Base-by-base conservation (phyloP, 1,140 invertebrate genomes). In the Anagrus nilaparvatae region DNA sequence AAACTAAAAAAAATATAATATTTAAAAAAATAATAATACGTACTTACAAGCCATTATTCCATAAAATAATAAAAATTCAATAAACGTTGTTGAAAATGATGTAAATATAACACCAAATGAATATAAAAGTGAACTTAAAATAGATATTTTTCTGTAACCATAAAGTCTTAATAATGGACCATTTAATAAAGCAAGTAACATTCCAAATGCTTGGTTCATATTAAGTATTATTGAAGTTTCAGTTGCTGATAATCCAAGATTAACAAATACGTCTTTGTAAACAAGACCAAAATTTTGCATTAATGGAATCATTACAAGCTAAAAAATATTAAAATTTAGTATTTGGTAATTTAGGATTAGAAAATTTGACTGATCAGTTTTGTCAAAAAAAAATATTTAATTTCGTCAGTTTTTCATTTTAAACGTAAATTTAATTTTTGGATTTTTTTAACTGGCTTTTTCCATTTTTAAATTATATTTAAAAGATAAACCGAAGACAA, bases 271-370 rank as follows among this genome's bases (percentile, higher is more conserved):
- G 40, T 77, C 69, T 32, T 76, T 75, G 43, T 76, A 81, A 14
- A 82, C 56, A 19, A 83, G 65, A 3, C 76, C 77, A 44, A 82
- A 82, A 5, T 74, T 75, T 46, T 78, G 69, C 33, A 76, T 65
- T 3, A 76, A 56, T 0, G 76, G 75, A 16, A 77, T 63, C 25
- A 71, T 65, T 5, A 76, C 63, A 5, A 76, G 55, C 81, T 77
- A 54, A 17, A 55, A 43, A 47, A 40, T 24, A 29, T n/a, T n/a
- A n/a, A n/a, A n/a, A n/a, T n/a, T n/a, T n/a, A n/a, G n/a, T n/a
- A n/a, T n/a, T n/a, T n/a, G n/a, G n/a, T n/a, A n/a, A n/a, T n/a
- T n/a, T n/a, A 35, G 36, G 17, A 46, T 20, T 21, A 13, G 28
- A 27, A 16, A 20, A 21, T 19, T 41, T 44, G 18, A 16, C 25